phyloP scores from a whole-genome alignment of 2,797 vertebrate species.

The Sebastolobus altivelis region DNA sequence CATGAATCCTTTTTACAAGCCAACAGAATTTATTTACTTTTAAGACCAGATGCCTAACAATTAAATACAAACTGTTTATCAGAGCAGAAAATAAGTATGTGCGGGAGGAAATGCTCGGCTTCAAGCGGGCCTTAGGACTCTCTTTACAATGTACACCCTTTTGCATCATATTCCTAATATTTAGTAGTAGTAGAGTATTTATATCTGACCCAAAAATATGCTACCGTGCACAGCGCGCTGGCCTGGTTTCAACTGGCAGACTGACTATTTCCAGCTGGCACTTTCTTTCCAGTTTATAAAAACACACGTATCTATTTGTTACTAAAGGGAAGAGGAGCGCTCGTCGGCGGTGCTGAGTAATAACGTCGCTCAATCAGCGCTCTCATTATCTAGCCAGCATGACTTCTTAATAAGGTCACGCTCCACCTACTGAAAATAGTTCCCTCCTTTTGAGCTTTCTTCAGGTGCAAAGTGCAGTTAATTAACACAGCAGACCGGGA shows the following conservation, averaged over 20 bases:
- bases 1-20: constrained; percentile 12
- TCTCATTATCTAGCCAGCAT: constrained; percentile 87
- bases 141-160: not conserved
- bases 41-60: constrained; percentile 51
- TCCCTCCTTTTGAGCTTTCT: constrained; percentile 87
- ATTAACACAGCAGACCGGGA: constrained; percentile 86
- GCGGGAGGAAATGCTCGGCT: constrained; percentile 39
- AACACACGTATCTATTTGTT: constrained; percentile 69
- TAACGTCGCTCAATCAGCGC: constrained; percentile 87
- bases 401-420: constrained; percentile 89
- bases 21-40: constrained; percentile 60
- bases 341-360: constrained; percentile 81
- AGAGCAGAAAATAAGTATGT: constrained; percentile 44
- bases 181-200: not conserved
- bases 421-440: constrained; percentile 90
- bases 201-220: not conserved
- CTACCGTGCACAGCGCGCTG: not conserved
- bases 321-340: constrained; percentile 54
- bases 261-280: constrained; percentile 29
- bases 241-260: constrained; percentile 5
- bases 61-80: constrained; percentile 62
- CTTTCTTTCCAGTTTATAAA: constrained; percentile 38
- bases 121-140: constrained; percentile 33
- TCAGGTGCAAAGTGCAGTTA: constrained; percentile 90
- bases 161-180: not conserved